Base-by-base conservation (phyloP, 2,113 vertebrate species). In the Sebastes fasciatus region DNA sequence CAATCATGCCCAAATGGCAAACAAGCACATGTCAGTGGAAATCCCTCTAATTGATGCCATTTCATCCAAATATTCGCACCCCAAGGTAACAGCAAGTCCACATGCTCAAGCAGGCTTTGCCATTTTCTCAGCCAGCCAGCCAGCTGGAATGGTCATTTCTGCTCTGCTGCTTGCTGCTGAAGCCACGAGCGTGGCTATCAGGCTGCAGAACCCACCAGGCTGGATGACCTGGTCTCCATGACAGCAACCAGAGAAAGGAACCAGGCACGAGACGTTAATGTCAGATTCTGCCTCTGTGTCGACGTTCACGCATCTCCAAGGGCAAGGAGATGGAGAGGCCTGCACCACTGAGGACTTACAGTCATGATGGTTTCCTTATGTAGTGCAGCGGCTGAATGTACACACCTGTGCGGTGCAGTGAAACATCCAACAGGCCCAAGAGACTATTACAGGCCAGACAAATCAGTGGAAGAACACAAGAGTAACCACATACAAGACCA, bases 141-240 rank as follows among this genome's bases (percentile, higher is more conserved):
- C 90, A 89, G 85, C 89, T 92, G 89, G 85, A 94, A 91, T 84
- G 80, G 79, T 86, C 76, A 69, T 86, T 92, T 93, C 86, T 87
- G 90, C 91, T 90, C 89, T 17, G 1, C 17, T 91, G 90, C 86
- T 46, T 62, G 65, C 72, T 70, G 76, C 80, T 9, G 69, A 55
- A 61, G 80, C 89, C 82, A 74, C 19, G 5, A 88, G 87, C 79
- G 1, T 48, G 70, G 84, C 86, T 76, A 76, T 74, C 46, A 68
- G 84, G 79, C 79, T 52, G 49, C 48, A 52, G 62, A 34, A 65
- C 51, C 52, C 85, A 85, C 82, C 87, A 81, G 86, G 86, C 90
- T 49, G 62, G 54, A 84, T 80, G 85, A 87, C 86, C 86, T 51
- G 72, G 74, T 70, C 61, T 88, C 68, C 58, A 63, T 45, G 74